Conservation (phyloP, 1,140 invertebrate species). For the Bemisia tabaci region DNA sequence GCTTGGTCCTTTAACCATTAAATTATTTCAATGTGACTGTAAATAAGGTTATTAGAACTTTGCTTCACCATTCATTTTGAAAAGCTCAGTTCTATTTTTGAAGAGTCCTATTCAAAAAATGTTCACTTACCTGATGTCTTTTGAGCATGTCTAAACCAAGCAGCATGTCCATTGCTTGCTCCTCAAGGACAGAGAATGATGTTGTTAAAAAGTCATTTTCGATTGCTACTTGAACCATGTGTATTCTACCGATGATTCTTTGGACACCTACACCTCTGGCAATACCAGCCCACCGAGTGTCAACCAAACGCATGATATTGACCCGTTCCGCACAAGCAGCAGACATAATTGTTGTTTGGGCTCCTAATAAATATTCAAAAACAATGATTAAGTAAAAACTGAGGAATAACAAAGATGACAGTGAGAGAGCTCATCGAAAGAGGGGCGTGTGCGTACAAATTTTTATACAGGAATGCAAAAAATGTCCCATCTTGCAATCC, state of each 20-base stretch:
- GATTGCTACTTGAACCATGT: slow-evolving; percentile 94
- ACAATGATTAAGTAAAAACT: no score
- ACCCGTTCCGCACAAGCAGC: slow-evolving; percentile 83
- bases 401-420: no score
- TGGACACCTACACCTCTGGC: slow-evolving; percentile 92
- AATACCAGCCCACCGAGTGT: slow-evolving; percentile 85
- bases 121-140: slow-evolving; percentile 63
- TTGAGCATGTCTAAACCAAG: slow-evolving; percentile 95
- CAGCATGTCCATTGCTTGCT: slow-evolving; percentile 97
- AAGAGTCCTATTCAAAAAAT: no score
- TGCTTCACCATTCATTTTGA: no score
- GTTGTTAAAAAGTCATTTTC: slow-evolving; percentile 85
- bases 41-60: no score
- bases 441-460: no score
- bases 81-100: no score
- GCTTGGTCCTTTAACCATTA: no score
- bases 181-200: slow-evolving; percentile 93
- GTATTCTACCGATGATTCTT: slow-evolving; percentile 87
- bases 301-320: slow-evolving; percentile 89
- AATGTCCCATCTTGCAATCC: no score
- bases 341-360: slow-evolving; percentile 91
- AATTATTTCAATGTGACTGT: no score
- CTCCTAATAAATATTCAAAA: slow-evolving; percentile 42
- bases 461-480: no score
- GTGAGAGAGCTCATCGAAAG: no score